Evolutionary conservation across 2,888 invertebrate genomes (phyloP).

Genomic region (Asteroscopus sphinx): DNA sequence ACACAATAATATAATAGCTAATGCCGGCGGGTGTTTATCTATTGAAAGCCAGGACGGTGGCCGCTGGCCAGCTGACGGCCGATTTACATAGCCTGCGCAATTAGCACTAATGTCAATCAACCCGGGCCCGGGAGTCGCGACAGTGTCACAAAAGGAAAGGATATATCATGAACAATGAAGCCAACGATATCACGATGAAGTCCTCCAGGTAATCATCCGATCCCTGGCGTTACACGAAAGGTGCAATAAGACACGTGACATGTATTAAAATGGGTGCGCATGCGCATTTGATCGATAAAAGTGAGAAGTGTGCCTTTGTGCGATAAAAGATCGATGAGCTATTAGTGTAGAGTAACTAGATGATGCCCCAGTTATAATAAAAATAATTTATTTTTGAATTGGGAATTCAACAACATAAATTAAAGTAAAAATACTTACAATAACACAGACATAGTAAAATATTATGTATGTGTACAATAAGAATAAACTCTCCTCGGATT

Average conservation of each 20-base stretch:
- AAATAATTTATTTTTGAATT: background rate
- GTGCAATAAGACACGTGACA: slow-evolving; percentile 2
- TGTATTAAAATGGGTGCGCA: background rate
- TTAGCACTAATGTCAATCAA: slow-evolving; percentile 9
- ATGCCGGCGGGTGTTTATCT: background rate
- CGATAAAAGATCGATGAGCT: background rate
- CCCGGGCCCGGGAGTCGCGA: too few species aligned
- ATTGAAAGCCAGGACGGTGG: background rate
- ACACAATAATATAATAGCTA: background rate
- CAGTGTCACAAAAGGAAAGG: background rate
- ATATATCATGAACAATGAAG: background rate
- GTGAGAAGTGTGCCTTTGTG: background rate
- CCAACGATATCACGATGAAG: background rate
- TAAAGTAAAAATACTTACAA: too few species aligned
- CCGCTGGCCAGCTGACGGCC: slow-evolving; percentile 4
- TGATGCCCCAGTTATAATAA: background rate
- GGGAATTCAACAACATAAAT: too few species aligned
- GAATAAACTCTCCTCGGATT: too few species aligned
- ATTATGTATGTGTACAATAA: too few species aligned
- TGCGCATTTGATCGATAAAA: background rate
- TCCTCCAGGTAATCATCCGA: background rate
- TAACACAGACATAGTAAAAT: too few species aligned
- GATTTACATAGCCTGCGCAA: slow-evolving; percentile 1
- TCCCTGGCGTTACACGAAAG: background rate
- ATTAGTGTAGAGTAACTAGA: background rate